These are phyloP conservation scores for Liposcelis brunnea DNA, from an alignment of 2,888 invertebrate genomes.

Conservation along the genomic window DNA sequence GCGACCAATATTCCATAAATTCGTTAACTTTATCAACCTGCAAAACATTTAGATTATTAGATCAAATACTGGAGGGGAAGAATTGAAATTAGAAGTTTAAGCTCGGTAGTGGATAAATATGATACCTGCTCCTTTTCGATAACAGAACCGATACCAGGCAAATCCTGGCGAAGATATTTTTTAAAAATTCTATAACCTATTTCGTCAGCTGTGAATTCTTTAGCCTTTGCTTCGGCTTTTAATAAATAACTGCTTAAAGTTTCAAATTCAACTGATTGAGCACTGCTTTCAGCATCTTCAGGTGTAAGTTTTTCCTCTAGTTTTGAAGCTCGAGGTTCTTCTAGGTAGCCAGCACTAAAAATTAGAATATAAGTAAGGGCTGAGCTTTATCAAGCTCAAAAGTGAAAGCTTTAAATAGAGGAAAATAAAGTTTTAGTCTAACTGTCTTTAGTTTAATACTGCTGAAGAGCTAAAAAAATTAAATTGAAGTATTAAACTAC, in stretches of 20 bases:
- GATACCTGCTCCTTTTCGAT: constrained; percentile 30
- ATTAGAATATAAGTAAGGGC: too few relatives aligned
- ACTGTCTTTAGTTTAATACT: too few relatives aligned
- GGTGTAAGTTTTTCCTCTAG: constrained; percentile 16
- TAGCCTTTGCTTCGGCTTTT: constrained; percentile 4
- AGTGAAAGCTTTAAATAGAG: too few relatives aligned
- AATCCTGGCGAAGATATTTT: constrained; percentile 17
- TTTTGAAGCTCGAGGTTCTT: constrained; percentile 13
- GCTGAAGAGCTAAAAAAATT: too few relatives aligned
- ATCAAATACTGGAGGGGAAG: too few relatives aligned
- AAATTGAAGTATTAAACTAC: too few relatives aligned
- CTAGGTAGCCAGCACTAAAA: too few relatives aligned
- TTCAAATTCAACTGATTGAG: constrained; percentile 13
- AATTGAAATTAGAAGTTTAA: too few relatives aligned
- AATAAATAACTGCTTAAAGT: background rate
- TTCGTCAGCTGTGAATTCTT: constrained; percentile 9
- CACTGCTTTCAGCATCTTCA: constrained; percentile 16
- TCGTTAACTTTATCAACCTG: constrained; percentile 3
- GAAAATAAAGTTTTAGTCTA: too few relatives aligned
- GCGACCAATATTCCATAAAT: constrained; percentile 26
- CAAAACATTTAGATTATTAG: background rate
- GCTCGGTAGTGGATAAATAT: too few relatives aligned
- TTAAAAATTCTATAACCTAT: constrained; percentile 7
- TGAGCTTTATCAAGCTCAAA: too few relatives aligned
- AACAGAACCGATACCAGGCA: constrained; percentile 41